phyloP scores from a whole-genome alignment of 2,113 vertebrate species.

The Toxostoma redivivum region DNA sequence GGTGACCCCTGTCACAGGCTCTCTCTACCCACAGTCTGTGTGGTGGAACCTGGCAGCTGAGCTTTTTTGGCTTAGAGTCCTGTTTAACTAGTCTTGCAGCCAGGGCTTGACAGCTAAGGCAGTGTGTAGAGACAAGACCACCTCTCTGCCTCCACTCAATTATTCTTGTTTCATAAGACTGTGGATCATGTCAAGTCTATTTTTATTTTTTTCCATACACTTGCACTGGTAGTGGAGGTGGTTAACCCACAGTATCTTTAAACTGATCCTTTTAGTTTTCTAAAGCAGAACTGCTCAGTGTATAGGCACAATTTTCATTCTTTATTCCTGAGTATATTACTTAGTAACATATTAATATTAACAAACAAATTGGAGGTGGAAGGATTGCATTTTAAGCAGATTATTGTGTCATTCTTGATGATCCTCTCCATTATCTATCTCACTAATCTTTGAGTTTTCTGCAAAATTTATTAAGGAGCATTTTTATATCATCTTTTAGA shows the following conservation, averaged over 20 bases:
- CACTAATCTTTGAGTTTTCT: background rate
- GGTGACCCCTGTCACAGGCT: background rate
- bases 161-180: background rate
- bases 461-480: background rate
- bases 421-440: background rate
- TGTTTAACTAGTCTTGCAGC: background rate
- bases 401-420: background rate
- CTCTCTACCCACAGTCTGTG: background rate
- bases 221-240: background rate
- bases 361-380: rapidly evolving
- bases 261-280: background rate
- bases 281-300: background rate
- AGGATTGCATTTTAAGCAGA: background rate
- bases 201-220: background rate
- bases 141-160: background rate
- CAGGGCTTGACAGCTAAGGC: background rate
- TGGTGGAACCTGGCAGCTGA: background rate
- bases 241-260: background rate
- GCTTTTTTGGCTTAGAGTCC: background rate
- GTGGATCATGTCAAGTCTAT: background rate
- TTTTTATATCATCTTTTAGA: background rate
- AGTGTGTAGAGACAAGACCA: background rate
- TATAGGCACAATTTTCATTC: background rate
- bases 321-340: background rate
- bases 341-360: background rate